Base-by-base conservation (phyloP, 2,888 invertebrate genomes). In the Oscheius sp. region DNA sequence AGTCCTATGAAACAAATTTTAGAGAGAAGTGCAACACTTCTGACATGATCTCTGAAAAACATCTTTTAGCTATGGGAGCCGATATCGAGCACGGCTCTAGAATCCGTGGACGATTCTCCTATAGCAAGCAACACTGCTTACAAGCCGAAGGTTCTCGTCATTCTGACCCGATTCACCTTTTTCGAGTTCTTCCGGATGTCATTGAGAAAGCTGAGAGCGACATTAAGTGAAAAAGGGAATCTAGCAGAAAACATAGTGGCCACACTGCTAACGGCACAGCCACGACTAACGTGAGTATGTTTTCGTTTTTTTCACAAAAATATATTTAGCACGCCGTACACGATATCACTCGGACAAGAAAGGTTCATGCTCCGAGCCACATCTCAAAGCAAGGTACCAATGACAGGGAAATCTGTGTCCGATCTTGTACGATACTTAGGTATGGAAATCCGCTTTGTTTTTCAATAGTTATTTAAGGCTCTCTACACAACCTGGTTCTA, bases 111-210 rank as follows among this genome's bases (percentile, higher is more conserved):
- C 37, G 72, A 72, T 13, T 47, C 48, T 2, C 11, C 62, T 33
- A 21, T 53, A 10, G 13, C 51, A 10, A 29, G 33, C 47, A n/a
- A 32, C 9, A 29, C n/a, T 29, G 37, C 59, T 3, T 74, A 59
- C 47, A 74, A 74, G 50, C 70, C 74, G 21, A 70, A 57, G 33
- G 70, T 70, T 62, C 50, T 70, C 13, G 74, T 70, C 7, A 42
- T 74, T 11, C 47, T 74, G 9, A 62, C 74, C 48, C 51, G 74
- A 7, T 62, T 60, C 62, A 50, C 74, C 5, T 74, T 70, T 50
- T 70, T 74, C 47, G 74, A 74, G n/a, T 55, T 74, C 47, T 74
- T 74, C 53, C 51, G 74, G 33, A 70, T 74, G 48, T 53, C 59
- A 58, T 51, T 51, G 5, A 2, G 35, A 21, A 51, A 29, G 37